Evolutionary conservation across 2,888 invertebrate species (phyloP).

Genomic region (Lamellibrachia columna): DNA sequence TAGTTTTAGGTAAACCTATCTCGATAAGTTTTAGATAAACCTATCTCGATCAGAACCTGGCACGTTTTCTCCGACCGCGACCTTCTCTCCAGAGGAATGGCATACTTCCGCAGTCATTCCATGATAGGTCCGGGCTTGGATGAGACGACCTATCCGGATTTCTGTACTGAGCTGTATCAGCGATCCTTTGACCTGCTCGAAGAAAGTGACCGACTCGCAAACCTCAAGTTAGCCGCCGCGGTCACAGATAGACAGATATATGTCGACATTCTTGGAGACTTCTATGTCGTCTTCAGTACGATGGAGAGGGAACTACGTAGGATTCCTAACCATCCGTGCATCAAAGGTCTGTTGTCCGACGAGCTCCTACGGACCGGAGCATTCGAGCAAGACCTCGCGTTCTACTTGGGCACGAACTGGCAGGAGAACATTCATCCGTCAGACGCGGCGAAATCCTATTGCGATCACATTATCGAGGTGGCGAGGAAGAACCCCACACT

Average conservation of each 20-base stretch:
- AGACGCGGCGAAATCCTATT: background rate
- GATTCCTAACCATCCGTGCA: background rate
- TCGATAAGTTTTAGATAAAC: no score
- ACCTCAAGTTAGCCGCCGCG: background rate
- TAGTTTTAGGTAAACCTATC: no score
- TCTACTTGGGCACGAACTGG: background rate
- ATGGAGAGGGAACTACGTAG: background rate
- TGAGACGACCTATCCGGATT: background rate
- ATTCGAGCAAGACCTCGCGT: background rate
- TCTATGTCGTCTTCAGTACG: background rate
- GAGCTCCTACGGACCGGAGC: background rate
- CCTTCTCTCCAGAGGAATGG: background rate
- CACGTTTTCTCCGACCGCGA: background rate
- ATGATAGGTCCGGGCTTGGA: background rate
- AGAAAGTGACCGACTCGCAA: background rate
- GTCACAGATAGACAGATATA: background rate
- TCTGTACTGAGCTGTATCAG: background rate
- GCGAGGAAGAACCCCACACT: background rate
- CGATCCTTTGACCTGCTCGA: background rate
- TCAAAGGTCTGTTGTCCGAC: background rate
- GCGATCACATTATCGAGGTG: background rate
- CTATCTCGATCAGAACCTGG: background rate
- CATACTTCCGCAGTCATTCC: background rate
- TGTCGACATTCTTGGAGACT: background rate
- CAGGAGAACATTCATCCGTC: background rate